Base-by-base conservation (phyloP, 2,888 invertebrate genomes). In the Anarsia innoxiella region DNA sequence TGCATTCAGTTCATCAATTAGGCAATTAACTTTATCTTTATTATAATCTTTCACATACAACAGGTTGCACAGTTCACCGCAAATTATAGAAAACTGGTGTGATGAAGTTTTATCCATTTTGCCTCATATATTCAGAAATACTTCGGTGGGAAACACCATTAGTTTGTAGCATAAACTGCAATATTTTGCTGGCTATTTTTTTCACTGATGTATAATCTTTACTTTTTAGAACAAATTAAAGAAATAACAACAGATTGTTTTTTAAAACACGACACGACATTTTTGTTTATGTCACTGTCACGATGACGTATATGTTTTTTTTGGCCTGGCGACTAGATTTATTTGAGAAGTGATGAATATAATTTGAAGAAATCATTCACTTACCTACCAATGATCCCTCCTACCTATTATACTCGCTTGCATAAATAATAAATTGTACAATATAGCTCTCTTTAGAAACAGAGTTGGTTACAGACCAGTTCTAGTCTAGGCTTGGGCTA, bases 1-100 rank as follows among this genome's bases (percentile, higher is more conserved):
- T 1, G 86, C 75, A 61, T 90, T 91, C 23, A 92, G 70, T 48
- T 90, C 88, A 52, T 88, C 88, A 31, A 92, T 73, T 10, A 87
- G 62, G 27, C 68, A 62, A 52, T 88, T 87, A 2, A 90, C 72
- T 47, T 76, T 71, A 23, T 66, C 61, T 55, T 78, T 78, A 48
- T 86, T 83, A 36, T 75, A 85, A 48, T 75, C 68, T 59, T 74
- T 78, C 27, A 63, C 37, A 48, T 66, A 68, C 5, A 83, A 44
- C 44, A 71, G 51, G 57, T 69, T 73, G 42, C 77, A 73, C 35
- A 84, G 53, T 56, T 80, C 73, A 33, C 67, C 66, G 41, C 72
- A 61, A 45, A 85, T 46, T 27, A 53, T 38, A 11, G 74, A 67
- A 59, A 82, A 80, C 44, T 61, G 53, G 39, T 68, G 63, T 13